phyloP scores from a whole-genome alignment of 2,888 invertebrate species.

The Atrina japonica region DNA sequence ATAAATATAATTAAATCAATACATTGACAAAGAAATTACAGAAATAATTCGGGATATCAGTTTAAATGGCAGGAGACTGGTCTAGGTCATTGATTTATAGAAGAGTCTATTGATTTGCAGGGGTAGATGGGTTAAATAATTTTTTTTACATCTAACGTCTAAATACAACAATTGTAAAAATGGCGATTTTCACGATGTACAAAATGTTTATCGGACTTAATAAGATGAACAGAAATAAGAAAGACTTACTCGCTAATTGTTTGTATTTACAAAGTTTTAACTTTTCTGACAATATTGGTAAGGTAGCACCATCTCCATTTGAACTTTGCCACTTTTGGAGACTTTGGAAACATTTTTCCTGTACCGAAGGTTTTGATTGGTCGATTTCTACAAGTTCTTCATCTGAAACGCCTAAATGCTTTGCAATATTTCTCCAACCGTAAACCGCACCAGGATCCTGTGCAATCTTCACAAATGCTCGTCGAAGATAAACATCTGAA shows the following conservation, averaged over 20 bases:
- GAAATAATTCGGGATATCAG: too few relatives aligned
- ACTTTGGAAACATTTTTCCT: constrained; percentile 68
- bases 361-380: constrained; percentile 52
- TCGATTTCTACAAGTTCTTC: constrained; percentile 65
- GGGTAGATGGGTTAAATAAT: too few relatives aligned
- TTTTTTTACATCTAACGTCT: too few relatives aligned
- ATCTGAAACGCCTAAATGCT: constrained; percentile 63
- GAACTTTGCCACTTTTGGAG: constrained; percentile 66
- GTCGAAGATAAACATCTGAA: constrained; percentile 64
- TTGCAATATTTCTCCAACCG: constrained; percentile 68
- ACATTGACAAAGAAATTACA: too few relatives aligned
- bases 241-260: constrained; percentile 61
- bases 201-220: too few relatives aligned
- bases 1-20: too few relatives aligned
- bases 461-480: constrained; percentile 72
- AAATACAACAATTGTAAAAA: too few relatives aligned
- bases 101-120: too few relatives aligned
- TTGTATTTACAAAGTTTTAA: constrained; percentile 57
- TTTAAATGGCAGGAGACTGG: too few relatives aligned
- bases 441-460: constrained; percentile 61
- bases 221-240: too few relatives aligned
- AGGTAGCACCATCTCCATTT: constrained; percentile 57
- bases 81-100: too few relatives aligned
- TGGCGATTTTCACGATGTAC: too few relatives aligned
- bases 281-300: constrained; percentile 53